phyloP scores from a whole-genome alignment of 2,113 vertebrate species.

The Oriolus oriolus region DNA sequence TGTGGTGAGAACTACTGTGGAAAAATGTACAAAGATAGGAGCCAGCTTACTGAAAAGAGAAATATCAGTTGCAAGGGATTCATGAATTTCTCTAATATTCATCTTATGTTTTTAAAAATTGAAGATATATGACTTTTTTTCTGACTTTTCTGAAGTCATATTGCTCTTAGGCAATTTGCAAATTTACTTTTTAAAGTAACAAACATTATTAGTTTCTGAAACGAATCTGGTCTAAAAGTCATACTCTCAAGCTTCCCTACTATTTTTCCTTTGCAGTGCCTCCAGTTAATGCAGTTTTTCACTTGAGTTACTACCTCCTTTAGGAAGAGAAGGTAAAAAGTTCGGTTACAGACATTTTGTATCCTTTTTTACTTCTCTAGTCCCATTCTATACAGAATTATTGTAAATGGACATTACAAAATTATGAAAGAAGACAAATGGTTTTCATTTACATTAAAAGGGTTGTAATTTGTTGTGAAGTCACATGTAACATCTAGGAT shows the following conservation, averaged over 20 bases:
- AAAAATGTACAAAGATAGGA: background rate
- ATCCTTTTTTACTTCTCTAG: background rate
- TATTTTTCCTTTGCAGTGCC: background rate
- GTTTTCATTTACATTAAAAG: background rate
- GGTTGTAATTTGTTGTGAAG: background rate
- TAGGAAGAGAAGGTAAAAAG: background rate
- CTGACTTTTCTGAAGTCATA: background rate
- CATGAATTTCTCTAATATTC: background rate
- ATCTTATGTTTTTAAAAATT: background rate
- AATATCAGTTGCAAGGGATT: background rate
- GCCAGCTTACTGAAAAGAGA: background rate
- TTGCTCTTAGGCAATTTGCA: background rate
- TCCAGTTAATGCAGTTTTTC: background rate
- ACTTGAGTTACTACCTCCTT: background rate
- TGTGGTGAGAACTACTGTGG: background rate
- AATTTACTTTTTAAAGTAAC: background rate
- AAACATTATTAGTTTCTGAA: background rate
- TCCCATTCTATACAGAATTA: background rate
- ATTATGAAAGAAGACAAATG: background rate
- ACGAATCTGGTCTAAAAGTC: background rate
- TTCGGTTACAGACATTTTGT: background rate
- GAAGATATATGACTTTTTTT: background rate
- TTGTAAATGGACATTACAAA: background rate
- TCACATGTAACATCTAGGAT: background rate
- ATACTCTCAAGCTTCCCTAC: background rate